These are phyloP conservation scores for Cantharis rufa DNA, from an alignment of 2,888 invertebrate genomes.

Conservation along the genomic window DNA sequence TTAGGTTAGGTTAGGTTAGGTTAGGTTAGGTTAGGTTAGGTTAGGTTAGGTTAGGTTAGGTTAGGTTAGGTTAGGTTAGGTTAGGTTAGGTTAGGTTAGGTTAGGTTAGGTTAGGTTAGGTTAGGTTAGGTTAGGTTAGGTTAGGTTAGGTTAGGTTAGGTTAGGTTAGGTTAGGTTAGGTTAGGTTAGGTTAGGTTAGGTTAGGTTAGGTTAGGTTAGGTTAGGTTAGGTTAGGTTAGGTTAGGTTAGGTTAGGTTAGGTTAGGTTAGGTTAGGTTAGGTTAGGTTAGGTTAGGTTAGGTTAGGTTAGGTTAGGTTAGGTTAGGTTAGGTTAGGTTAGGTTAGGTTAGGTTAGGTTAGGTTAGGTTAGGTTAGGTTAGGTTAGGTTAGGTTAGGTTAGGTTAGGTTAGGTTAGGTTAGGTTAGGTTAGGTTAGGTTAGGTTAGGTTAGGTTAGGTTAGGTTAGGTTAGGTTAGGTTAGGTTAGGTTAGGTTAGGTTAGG, in stretches of 20 bases:
- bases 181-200: background rate
- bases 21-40: constrained; percentile 33
- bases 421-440: constrained; percentile 13
- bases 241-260: background rate
- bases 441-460: constrained; percentile 21
- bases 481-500: constrained; percentile 30
- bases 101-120: constrained; percentile 31
- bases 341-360: background rate
- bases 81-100: constrained; percentile 30
- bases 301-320: background rate
- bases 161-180: background rate
- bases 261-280: background rate
- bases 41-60: constrained; percentile 34
- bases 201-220: background rate
- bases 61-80: constrained; percentile 35
- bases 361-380: constrained; percentile 10
- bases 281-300: background rate
- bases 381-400: constrained; percentile 27
- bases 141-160: background rate
- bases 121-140: constrained; percentile 27
- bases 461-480: constrained; percentile 21
- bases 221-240: background rate
- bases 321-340: background rate
- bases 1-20: constrained; percentile 34
- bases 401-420: constrained; percentile 12